Percentiles rank a stretch among this genome's conserved stretches.
Conservation (phyloP, 2,797 vertebrate species). For the Coranthus polyacanthus region DNA sequence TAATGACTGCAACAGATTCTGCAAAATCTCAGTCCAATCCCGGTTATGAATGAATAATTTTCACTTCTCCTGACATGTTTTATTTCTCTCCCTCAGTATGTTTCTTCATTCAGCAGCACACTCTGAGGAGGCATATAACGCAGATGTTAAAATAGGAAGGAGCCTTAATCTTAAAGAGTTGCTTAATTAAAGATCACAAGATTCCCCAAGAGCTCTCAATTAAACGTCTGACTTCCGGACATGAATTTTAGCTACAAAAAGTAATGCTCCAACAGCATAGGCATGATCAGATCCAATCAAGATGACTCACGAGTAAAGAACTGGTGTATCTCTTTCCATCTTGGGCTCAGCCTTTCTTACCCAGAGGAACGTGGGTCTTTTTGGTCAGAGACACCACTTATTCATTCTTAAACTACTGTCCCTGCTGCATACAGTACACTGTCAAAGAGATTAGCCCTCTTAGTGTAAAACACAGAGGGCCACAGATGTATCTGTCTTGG, state of each 20-base stretch:
- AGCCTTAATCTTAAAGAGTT: conserved; percentile 30
- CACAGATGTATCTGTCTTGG: conserved; percentile 37
- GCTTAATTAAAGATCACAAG: conserved; percentile 16
- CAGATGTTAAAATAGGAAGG: conserved; percentile 51
- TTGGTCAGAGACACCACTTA: not conserved
- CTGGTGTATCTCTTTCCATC: not conserved
- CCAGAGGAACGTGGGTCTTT: not conserved
- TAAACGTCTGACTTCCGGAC: conserved; percentile 17
- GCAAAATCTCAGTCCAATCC: conserved; percentile 4
- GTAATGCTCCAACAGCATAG: not conserved
- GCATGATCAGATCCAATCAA: not conserved
- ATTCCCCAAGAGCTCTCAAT: conserved; percentile 6
- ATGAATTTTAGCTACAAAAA: too few relatives aligned
- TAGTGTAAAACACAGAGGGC: conserved; percentile 39
- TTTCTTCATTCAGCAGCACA: conserved; percentile 23
- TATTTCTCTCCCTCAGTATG: not conserved
- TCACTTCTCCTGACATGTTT: conserved; percentile 49
- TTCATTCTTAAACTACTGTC: conserved; percentile 12
- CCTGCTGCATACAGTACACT: not conserved
- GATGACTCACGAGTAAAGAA: not conserved
- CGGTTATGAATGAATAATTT: conserved; percentile 27
- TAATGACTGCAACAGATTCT: conserved; percentile 64
- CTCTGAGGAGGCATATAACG: conserved; percentile 1
- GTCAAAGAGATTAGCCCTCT: conserved; percentile 4
- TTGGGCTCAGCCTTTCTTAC: conserved; percentile 3